Base-by-base conservation (phyloP, 2,888 invertebrate species). In the Lasioglossum morio region DNA sequence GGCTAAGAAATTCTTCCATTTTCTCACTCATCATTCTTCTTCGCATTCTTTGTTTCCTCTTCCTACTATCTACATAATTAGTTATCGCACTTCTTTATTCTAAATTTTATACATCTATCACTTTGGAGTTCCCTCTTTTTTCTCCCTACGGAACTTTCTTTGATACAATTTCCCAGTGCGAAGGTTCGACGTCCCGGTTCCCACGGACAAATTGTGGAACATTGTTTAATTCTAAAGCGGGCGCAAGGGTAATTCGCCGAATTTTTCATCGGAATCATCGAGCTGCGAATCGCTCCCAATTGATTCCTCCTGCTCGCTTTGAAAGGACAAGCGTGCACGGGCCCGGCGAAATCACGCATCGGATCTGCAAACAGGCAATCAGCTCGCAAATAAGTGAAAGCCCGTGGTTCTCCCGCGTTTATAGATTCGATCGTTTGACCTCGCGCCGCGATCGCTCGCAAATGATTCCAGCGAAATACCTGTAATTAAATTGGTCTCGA, bases 301-400 rank as follows among this genome's bases (percentile, higher is more conserved):
- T 66, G 63, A 73, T 81, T 40, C 63, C 40, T 43, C 60, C n/a
- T 23, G 75, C 43, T 63, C 70, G 70, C 60, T 72, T 72, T 63
- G 57, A 69, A 23, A 40, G 66, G 69, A 63, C 30, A 57, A 63
- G 60, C 46, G 46, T 30, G 30, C 27, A 23, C 60, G 46, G 76
- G 16, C 23, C 8, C 46, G 63, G n/a, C 37, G 75, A 76, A 80
- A 72, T 81, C 74, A 43, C 16, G 27, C 69, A 40, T 43, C 53
- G 70, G 57, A 81, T 81, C 76, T 46, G 57, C 81, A 69, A 81
- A 76, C 70, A 76, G 60, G 75, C 75, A 76, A 76, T 76, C 60
- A 30, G 27, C 30, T 63, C 60, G 63, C 63, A 43, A 63, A 23
- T 76, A 60, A 63, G 75, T 63, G 60, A 76, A 76, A 43, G 75